Evolutionary conservation across 1,140 invertebrate genomes (phyloP), one percentile per base, ranked within the genome.

Genomic region (Drosophila sturtevanti): DNA sequence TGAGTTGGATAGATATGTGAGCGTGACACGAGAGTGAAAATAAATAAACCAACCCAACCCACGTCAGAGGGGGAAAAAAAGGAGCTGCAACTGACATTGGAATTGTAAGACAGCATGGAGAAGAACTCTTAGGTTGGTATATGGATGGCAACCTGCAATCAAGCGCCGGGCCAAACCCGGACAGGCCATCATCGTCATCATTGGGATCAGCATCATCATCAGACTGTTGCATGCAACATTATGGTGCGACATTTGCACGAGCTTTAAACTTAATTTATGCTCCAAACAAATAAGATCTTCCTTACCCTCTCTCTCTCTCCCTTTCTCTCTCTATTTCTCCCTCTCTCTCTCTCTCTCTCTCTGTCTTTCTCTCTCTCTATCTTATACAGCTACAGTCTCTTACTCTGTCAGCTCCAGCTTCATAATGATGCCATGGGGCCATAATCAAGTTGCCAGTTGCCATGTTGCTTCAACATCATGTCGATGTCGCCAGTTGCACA

Each of bases 231-330:
- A 77, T 69, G 71, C 64, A 72, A 66, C 69, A 56, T 52, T 56
- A 67, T 72, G 54, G 60, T 55, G 71, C 75, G 75, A 77, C 71
- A 77, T 77, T 77, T 77, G 66, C 63, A 27, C 51, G 31, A 52
- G 56, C 66, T 74, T 77, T 74, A 69, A 48, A 70, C 71, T 77
- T 77, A 74, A 77, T 74, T 74, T 77, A 77, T 77, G 75, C 71
- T 59, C 38, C 75, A 77, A 77, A 65, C 62, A 77, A 74, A 77
- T 77, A 77, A 77, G 75, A 63, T 74, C 71, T 35, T 27, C 62
- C 58, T 34, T 18, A 34, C 14, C 11, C 16, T 56, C 54, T 7
- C 27, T 34, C 31, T 56, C 14, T 16, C 27, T 14, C 14, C n/a
- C n/a, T n/a, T n/a, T 2, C 31, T 31, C 4, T 31, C 54, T 18